Evolutionary conservation across 2,888 invertebrate species (phyloP).

Genomic region (Lepidochitona cinerea): DNA sequence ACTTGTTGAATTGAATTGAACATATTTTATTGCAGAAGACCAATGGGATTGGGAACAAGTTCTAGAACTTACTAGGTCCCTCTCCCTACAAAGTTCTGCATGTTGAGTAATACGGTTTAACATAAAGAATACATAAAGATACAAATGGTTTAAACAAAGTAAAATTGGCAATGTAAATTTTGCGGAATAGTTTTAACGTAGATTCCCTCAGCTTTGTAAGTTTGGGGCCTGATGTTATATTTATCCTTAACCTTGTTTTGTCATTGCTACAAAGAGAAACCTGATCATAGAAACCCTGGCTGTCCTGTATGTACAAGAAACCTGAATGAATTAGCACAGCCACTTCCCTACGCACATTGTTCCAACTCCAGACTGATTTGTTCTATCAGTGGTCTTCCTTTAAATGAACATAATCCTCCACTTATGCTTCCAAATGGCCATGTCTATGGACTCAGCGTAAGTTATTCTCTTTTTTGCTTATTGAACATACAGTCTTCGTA

Average conservation of each 20-base stretch:
- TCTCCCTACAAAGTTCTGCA: no score
- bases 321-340: slow-evolving; percentile 86
- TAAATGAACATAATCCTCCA: slow-evolving; percentile 98
- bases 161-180: no score
- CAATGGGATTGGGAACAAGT: no score
- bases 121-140: no score
- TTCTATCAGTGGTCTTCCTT: slow-evolving; percentile 87
- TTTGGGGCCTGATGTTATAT: no score
- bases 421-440: slow-evolving; percentile 99
- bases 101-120: no score
- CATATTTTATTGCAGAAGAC: no score
- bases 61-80: no score
- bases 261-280: slow-evolving; percentile 68
- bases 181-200: no score
- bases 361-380: slow-evolving; percentile 96
- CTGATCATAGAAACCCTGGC: slow-evolving; percentile 77
- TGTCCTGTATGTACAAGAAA: slow-evolving; percentile 95
- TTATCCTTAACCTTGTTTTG: slow-evolving; percentile 32
- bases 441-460: slow-evolving; percentile 79
- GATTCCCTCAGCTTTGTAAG: no score
- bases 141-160: no score
- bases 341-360: slow-evolving; percentile 92
- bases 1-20: no score
- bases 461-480: slow-evolving; percentile 24
- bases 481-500: not conserved